Conservation (phyloP, 2,797 vertebrate species). For the Spea hammondii region DNA sequence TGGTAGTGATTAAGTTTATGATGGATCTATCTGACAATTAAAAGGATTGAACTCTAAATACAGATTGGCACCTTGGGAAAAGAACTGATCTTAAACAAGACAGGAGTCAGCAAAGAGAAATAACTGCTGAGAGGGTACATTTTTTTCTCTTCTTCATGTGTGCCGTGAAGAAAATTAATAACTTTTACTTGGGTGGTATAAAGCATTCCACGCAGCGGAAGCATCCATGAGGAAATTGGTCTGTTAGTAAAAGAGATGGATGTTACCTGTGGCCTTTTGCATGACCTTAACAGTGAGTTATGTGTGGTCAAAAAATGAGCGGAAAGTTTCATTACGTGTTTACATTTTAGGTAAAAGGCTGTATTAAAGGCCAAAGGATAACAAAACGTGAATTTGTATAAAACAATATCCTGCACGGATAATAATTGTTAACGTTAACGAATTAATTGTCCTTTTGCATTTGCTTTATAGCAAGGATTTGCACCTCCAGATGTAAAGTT, state of each 20-base stretch:
- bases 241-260: constrained; percentile 21
- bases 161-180: constrained; percentile 50
- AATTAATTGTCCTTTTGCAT: no score
- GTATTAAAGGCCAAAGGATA: no score
- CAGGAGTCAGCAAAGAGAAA: constrained; percentile 52
- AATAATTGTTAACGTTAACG: no score
- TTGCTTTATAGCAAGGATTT: no score
- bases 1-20: constrained; percentile 59
- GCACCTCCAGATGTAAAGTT: no score
- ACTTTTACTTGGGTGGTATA: constrained; percentile 41
- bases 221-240: constrained; percentile 40
- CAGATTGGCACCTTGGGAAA: constrained; percentile 53
- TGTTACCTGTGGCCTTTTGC: constrained; percentile 22
- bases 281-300: constrained; percentile 17
- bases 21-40: constrained; percentile 62
- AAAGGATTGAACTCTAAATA: constrained; percentile 62
- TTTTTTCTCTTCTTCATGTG: constrained; percentile 30
- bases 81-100: constrained; percentile 55
- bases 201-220: constrained; percentile 25
- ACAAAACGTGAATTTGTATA: no score
- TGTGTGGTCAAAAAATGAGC: background rate
- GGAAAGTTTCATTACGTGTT: no score
- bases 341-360: no score
- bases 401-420: no score
- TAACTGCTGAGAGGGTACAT: constrained; percentile 33